A percentile compares a stretch with the other conserved stretches of the same genome.
phyloP scores from a whole-genome alignment of 2,888 invertebrate genomes.

The Athetis lepigone region DNA sequence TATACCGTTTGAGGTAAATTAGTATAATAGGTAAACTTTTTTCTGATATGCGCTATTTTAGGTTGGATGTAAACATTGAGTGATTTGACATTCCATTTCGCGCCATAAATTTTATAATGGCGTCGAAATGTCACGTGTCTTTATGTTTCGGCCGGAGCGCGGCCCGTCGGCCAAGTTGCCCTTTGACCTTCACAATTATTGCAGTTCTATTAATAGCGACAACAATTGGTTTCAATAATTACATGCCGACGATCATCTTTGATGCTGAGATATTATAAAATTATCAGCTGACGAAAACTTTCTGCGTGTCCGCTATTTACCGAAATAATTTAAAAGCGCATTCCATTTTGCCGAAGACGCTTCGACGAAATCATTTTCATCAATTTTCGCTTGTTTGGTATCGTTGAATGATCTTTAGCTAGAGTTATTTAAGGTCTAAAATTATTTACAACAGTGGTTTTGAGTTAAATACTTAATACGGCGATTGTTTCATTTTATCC shows the following conservation, averaged over 20 bases:
- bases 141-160: conserved; percentile 68
- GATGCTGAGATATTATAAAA: conserved; percentile 61
- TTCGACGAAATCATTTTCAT: neutral
- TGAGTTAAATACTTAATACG: no score
- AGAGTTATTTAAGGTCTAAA: neutral
- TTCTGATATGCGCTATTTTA: neutral
- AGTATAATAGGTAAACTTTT: neutral
- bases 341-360: neutral
- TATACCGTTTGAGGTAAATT: no score
- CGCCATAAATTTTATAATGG: conserved; percentile 67
- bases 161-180: conserved; percentile 81
- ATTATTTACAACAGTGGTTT: neutral
- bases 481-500: no score
- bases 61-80: conserved; percentile 25
- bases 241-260: conserved; percentile 71
- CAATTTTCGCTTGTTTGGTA: neutral
- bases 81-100: conserved; percentile 63
- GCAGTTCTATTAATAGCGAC: conserved; percentile 83
- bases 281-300: conserved; percentile 35
- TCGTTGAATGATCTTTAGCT: neutral
- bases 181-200: conserved; percentile 83
- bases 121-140: conserved; percentile 72
- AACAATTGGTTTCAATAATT: conserved; percentile 84
- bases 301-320: neutral
- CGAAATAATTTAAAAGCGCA: neutral